Evolutionary conservation across 2,888 invertebrate species (phyloP).

Genomic region (Hypomecis punctinalis): DNA sequence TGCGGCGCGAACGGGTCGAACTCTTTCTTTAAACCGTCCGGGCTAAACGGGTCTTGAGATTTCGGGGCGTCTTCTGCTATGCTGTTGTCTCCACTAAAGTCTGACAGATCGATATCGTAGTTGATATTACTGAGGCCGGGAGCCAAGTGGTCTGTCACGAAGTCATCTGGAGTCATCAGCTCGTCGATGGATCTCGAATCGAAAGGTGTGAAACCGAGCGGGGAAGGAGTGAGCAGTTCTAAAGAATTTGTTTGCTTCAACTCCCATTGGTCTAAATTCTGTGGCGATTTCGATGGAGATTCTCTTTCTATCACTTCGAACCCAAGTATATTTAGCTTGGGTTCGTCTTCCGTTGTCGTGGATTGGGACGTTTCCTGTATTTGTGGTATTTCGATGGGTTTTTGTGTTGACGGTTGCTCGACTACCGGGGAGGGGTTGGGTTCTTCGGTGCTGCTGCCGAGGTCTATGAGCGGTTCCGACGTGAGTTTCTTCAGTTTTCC

Average conservation of each 20-base stretch:
- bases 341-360: constrained; percentile 31
- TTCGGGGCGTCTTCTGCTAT: constrained; percentile 83
- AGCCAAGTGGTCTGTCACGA: constrained; percentile 78
- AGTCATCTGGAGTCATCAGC: constrained; percentile 86
- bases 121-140: constrained; percentile 89
- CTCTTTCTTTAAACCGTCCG: constrained; percentile 70
- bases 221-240: constrained; percentile 86
- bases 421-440: constrained; percentile 19
- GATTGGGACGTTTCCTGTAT: constrained; percentile 27
- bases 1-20: constrained; percentile 84
- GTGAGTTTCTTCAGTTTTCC: constrained; percentile 62
- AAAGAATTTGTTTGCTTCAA: constrained; percentile 69
- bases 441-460: constrained; percentile 42
- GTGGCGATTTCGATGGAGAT: constrained; percentile 67
- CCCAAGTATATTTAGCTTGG: constrained; percentile 67
- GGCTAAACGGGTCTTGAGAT: constrained; percentile 83
- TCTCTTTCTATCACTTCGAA: constrained; percentile 67
- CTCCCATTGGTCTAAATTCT: constrained; percentile 66
- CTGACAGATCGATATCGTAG: constrained; percentile 91
- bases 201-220: constrained; percentile 82
- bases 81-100: constrained; percentile 90
- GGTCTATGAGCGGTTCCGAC: constrained; percentile 64
- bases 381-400: constrained; percentile 30
- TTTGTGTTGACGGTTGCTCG: neutral
- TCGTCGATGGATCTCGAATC: constrained; percentile 86